These are phyloP conservation scores for Hippopotamus amphibius DNA, from an alignment of 2,113 vertebrate genomes.

Conservation along the genomic window DNA sequence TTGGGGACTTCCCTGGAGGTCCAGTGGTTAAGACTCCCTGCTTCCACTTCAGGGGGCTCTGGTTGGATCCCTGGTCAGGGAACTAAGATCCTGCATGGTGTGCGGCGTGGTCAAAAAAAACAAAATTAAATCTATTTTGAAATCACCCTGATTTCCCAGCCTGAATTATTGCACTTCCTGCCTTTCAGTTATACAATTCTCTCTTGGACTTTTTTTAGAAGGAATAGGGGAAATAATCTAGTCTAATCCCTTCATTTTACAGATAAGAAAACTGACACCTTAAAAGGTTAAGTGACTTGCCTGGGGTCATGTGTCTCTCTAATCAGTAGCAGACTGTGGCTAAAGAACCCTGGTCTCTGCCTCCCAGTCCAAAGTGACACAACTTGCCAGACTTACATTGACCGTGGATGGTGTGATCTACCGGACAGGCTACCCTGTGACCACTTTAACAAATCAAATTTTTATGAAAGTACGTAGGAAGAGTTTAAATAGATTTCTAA, in stretches of 20 bases:
- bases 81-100: too few relatives aligned
- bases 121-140: conserved; percentile 45
- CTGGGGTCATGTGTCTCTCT: neutral
- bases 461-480: conserved; percentile 34
- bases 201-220: conserved; percentile 25
- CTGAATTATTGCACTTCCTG: conserved; percentile 59
- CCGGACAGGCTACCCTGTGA: neutral
- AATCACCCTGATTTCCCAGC: conserved; percentile 21
- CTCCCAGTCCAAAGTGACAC: neutral
- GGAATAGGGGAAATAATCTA: conserved; percentile 52
- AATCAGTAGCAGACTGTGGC: conserved; percentile 48
- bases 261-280: conserved; percentile 59
- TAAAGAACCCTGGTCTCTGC: neutral
- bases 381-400: neutral
- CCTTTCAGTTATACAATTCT: conserved; percentile 43
- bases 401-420: neutral
- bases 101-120: too few relatives aligned
- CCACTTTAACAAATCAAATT: conserved; percentile 23
- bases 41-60: too few relatives aligned
- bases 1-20: too few relatives aligned
- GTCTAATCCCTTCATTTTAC: conserved; percentile 66
- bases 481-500: conserved; percentile 21
- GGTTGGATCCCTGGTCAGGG: too few relatives aligned
- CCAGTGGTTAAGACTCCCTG: too few relatives aligned
- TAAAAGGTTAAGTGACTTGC: conserved; percentile 54